Evolutionary conservation across 2,888 invertebrate genomes (phyloP).

Genomic region (Lamellibrachia columna): DNA sequence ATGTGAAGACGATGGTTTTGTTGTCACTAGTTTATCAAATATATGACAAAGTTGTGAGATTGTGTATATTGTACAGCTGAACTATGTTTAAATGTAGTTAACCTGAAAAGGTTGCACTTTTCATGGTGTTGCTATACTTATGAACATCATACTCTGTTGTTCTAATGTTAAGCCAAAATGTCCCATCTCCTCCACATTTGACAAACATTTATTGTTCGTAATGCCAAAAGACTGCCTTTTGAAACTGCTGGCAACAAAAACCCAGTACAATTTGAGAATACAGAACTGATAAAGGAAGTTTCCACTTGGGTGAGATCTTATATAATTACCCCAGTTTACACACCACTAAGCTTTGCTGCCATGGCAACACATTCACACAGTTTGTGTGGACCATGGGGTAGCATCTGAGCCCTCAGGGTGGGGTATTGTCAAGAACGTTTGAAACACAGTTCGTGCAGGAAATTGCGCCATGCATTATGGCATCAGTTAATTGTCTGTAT

Average conservation of each 20-base stretch:
- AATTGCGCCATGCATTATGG: neutral
- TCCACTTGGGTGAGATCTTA: neutral
- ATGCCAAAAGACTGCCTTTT: neutral
- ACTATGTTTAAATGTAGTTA: neutral
- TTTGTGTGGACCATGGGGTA: neutral
- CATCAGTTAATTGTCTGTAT: neutral
- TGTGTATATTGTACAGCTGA: neutral
- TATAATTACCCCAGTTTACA: neutral
- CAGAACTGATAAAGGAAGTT: neutral
- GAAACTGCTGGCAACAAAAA: neutral
- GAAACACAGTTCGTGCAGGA: neutral
- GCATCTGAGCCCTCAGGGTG: neutral
- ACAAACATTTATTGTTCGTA: neutral
- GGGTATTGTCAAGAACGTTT: neutral
- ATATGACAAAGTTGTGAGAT: neutral
- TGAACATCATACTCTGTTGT: neutral
- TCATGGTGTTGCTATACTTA: neutral
- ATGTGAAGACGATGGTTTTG: neutral
- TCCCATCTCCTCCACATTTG: neutral
- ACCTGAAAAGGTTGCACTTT: neutral
- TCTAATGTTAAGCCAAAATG: neutral
- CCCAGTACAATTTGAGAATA: neutral
- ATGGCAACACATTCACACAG: neutral
- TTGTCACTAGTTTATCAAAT: neutral
- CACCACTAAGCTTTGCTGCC: neutral